These are phyloP conservation scores for Ectemnius continuus DNA, from an alignment of 2,888 invertebrate genomes.

Conservation along the genomic window DNA sequence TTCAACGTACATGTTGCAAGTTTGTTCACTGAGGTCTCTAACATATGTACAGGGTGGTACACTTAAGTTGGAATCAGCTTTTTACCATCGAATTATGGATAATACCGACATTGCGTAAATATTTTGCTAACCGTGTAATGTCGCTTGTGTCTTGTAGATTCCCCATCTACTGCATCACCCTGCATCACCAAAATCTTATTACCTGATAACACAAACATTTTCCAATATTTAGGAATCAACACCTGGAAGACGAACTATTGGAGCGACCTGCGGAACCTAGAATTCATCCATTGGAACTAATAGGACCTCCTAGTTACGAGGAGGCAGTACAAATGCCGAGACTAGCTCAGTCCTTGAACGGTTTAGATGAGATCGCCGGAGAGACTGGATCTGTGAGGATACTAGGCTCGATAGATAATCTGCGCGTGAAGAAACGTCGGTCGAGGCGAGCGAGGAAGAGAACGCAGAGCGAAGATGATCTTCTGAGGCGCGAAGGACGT, in stretches of 20 bases:
- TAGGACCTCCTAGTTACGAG: conserved; percentile 87
- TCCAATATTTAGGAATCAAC: conserved; percentile 36
- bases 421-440: conserved; percentile 65
- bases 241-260: conserved; percentile 57
- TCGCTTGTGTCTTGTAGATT: no score
- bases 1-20: neutral
- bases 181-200: conserved; percentile 1
- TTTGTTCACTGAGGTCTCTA: neutral
- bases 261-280: conserved; percentile 80
- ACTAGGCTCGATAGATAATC: conserved; percentile 71
- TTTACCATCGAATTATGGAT: no score
- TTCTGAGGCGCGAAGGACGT: conserved; percentile 65
- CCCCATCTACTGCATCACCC: no score
- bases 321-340: conserved; percentile 88
- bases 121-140: no score
- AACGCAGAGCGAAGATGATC: conserved; percentile 70
- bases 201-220: neutral
- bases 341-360: conserved; percentile 77
- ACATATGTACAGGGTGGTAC: no score
- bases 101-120: no score
- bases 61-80: no score
- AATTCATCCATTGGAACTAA: conserved; percentile 79
- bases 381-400: conserved; percentile 66
- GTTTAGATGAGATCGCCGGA: conserved; percentile 65
- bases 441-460: conserved; percentile 61